Base-by-base conservation (phyloP, 2,113 vertebrate species). In the Triplophysa tibetana region DNA sequence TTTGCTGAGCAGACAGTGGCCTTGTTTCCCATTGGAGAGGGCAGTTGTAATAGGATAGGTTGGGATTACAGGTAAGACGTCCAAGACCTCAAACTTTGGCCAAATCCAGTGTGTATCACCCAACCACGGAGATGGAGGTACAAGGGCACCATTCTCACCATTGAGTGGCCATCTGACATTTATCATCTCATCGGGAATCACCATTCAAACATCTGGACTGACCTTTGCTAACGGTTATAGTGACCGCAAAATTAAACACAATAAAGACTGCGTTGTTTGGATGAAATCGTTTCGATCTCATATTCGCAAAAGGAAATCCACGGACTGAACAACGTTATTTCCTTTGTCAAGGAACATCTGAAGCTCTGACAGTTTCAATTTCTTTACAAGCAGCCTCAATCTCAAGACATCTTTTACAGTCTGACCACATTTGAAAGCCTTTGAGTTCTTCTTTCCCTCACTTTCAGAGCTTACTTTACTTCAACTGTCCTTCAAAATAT, bases 31-130 rank as follows among this genome's bases (percentile, higher is more conserved):
- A 83, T 82, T 83, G 83, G 83, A 75, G 67, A 86, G 85, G 66
- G 61, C 64, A 19, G n/a, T 88, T 91, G 79, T 94, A 93, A 93
- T 89, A 91, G 93, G 92, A 93, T 93, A 90, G 87, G 83, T 88
- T 75, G 79, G 29, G 86, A 92, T 92, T 92, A 92, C 88, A 63
- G 79, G 63, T 92, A 91, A 91, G 88, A 89, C 67, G 78, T 78
- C 85, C 79, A 68, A 85, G 50, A 77, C 79, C 83, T 88, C 77
- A 86, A 88, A 85, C 84, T 89, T 85, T 83, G 78, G 64, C 87
- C 90, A 89, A 90, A 90, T 89, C 86, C 86, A 91, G 81, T 89
- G 88, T 90, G 89, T 90, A 87, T 91, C 88, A 91, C 87, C 89
- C 89, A 91, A 87, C 85, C 85, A 87, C 88, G 90, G 89, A 87